Conservation (phyloP, 2,113 vertebrate species). For the Lepus europaeus region DNA sequence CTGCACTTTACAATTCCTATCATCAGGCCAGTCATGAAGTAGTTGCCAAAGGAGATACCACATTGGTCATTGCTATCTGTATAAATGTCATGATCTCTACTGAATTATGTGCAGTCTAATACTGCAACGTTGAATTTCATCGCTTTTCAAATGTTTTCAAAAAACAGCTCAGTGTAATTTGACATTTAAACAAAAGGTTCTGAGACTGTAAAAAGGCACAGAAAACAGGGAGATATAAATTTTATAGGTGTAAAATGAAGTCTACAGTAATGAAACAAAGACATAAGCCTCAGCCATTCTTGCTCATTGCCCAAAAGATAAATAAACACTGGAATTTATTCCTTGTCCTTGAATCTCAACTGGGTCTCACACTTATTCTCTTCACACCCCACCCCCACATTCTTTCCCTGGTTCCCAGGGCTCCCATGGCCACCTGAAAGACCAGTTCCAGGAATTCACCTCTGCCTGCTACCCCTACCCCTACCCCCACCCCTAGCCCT, state of each 20-base stretch:
- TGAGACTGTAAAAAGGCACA: neutral
- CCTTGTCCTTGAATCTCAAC: no score
- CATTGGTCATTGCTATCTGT: neutral
- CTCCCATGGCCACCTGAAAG: no score
- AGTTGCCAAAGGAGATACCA: no score
- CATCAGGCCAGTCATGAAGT: neutral
- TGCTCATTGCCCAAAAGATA: no score
- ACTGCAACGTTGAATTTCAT: neutral
- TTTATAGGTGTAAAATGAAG: neutral
- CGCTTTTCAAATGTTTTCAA: neutral
- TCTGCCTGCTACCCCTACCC: no score
- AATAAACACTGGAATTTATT: no score
- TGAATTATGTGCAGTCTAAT: neutral
- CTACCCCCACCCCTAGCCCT: no score
- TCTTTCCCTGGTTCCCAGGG: no score
- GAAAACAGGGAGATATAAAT: neutral
- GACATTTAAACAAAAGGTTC: conserved; percentile 41
- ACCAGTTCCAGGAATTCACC: no score
- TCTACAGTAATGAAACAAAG: neutral
- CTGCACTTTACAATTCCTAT: neutral
- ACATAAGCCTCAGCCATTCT: no score
- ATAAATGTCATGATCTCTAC: neutral
- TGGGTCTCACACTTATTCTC: no score
- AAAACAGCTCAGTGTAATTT: neutral
- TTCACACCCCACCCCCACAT: no score